Evolutionary conservation across 2,888 invertebrate species (phyloP).

Genomic region (Lasioglossum calceatum): DNA sequence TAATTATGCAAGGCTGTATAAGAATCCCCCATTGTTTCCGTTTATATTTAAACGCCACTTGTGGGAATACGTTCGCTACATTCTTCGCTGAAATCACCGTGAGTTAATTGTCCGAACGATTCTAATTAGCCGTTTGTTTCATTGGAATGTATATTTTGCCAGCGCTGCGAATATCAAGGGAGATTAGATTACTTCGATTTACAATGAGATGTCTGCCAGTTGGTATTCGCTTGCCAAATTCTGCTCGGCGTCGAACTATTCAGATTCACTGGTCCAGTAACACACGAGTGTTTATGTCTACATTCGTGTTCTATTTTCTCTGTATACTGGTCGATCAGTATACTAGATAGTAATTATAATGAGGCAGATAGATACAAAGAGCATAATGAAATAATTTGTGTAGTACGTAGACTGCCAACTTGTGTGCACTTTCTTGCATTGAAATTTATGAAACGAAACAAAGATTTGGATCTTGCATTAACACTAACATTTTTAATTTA

Average conservation of each 20-base stretch:
- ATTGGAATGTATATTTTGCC: constrained; percentile 5
- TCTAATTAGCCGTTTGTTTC: constrained; percentile 10
- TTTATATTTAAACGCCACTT: background rate
- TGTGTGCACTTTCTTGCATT: background rate
- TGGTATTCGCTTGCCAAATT: constrained; percentile 35
- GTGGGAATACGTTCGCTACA: background rate
- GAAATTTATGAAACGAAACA: background rate
- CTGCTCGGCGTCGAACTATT: background rate
- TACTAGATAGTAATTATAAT: background rate
- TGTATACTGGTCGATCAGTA: background rate
- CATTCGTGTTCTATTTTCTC: constrained; percentile 22
- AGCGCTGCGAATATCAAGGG: background rate
- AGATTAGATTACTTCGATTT: constrained; percentile 11
- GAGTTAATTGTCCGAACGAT: constrained; percentile 5
- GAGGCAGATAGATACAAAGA: background rate
- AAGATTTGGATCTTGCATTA: background rate
- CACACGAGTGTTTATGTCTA: background rate
- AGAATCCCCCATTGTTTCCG: background rate
- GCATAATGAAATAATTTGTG: background rate
- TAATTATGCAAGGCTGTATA: background rate
- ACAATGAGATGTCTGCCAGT: constrained; percentile 27
- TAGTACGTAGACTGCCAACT: background rate
- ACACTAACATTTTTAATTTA: too few relatives aligned
- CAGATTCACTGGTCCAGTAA: background rate
- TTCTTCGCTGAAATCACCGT: background rate